A percentile compares a stretch with the other conserved stretches of the same genome.
Conservation (phyloP, 2,797 vertebrate genomes). For the Manis javanica region DNA sequence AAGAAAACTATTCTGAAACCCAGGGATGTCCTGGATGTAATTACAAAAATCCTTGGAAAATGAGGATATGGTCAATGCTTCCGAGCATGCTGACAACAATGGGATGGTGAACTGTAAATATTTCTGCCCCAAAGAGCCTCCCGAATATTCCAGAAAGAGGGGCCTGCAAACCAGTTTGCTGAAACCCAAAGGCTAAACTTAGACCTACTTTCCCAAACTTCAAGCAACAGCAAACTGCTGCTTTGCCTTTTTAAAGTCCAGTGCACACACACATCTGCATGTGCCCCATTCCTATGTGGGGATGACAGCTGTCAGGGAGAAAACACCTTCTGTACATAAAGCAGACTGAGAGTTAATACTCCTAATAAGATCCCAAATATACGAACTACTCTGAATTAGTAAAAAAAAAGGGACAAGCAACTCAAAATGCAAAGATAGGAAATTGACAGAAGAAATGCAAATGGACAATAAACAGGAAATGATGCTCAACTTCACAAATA, state of each 20-base stretch:
- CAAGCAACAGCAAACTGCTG: background rate
- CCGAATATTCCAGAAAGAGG: background rate
- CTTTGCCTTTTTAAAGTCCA: background rate
- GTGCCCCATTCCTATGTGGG: background rate
- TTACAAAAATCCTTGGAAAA: conserved; percentile 71
- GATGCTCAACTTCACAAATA: background rate
- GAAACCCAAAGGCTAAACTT: background rate
- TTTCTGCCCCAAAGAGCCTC: background rate
- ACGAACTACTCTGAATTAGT: background rate
- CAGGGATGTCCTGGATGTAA: conserved; percentile 57
- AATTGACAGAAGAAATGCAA: background rate
- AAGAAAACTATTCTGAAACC: conserved; percentile 67
- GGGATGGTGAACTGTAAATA: background rate
- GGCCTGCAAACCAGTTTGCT: background rate
- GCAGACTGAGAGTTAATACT: background rate
- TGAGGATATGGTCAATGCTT: background rate
- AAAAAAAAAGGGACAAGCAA: background rate
- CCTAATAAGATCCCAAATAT: background rate
- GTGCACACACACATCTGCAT: background rate
- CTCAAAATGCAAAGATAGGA: background rate
- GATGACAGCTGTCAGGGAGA: background rate
- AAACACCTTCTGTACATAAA: background rate
- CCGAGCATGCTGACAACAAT: conserved; percentile 19
- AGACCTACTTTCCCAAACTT: background rate
- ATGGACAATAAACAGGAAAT: background rate